These are phyloP conservation scores for Pyrgilauda ruficollis DNA, from an alignment of 2,113 vertebrate genomes.

Conservation along the genomic window DNA sequence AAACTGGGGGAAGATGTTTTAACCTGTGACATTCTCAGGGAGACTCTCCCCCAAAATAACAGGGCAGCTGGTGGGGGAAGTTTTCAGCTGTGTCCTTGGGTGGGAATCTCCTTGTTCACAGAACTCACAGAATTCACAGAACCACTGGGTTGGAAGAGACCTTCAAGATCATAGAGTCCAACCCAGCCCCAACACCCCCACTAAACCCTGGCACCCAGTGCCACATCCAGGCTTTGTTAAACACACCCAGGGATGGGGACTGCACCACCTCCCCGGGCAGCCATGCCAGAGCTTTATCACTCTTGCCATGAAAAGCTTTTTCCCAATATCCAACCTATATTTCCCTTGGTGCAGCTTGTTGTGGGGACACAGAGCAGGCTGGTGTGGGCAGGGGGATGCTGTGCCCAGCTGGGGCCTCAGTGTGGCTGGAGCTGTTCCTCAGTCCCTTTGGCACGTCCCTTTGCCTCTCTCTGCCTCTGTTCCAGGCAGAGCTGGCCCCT, in stretches of 20 bases:
- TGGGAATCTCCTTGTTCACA: not conserved
- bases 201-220: not conserved
- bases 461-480: rapidly evolving
- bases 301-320: rapidly evolving
- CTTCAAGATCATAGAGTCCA: not conserved
- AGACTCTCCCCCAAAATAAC: rapidly evolving
- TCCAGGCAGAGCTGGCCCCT: not conserved
- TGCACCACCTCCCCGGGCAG: not conserved
- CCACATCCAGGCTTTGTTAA: not conserved
- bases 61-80: rapidly evolving
- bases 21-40: not conserved
- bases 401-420: not conserved
- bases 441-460: no score
- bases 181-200: not conserved
- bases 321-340: not conserved
- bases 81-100: not conserved
- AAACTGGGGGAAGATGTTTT: not conserved
- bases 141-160: not conserved
- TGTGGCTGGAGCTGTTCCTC: not conserved
- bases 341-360: not conserved
- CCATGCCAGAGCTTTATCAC: not conserved
- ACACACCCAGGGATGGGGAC: not conserved
- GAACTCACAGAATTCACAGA: not conserved
- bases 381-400: not conserved
- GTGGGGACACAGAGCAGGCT: not conserved